Evolutionary conservation across 2,888 invertebrate genomes (phyloP).

Genomic region (Hedya salicella): DNA sequence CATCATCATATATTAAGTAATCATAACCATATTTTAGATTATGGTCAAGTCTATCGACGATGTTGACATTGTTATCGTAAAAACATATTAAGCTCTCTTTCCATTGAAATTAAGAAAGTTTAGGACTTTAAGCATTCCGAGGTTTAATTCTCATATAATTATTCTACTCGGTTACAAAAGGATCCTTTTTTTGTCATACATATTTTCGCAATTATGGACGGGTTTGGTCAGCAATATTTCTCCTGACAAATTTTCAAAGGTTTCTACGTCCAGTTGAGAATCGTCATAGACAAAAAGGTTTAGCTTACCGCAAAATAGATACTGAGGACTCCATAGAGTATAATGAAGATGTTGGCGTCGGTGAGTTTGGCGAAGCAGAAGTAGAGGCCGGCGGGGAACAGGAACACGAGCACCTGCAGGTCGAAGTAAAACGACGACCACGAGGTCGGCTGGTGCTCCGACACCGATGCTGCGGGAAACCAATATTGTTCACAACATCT

Average conservation of each 20-base stretch:
- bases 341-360: conserved; percentile 98
- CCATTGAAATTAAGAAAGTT: too few species aligned
- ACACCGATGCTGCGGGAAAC: conserved; percentile 89
- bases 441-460: conserved; percentile 99
- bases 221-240: too few species aligned
- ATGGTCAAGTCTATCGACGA: too few species aligned
- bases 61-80: too few species aligned
- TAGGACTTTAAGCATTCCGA: too few species aligned
- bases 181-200: too few species aligned
- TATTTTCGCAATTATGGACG: too few species aligned
- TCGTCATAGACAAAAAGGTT: neutral
- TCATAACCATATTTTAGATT: too few species aligned
- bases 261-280: too few species aligned
- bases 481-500: neutral
- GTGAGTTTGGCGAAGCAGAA: conserved; percentile 97
- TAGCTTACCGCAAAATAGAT: conserved; percentile 96
- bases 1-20: conserved; percentile 67
- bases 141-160: too few species aligned
- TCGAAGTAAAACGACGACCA: conserved; percentile 99
- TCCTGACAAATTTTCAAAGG: too few species aligned
- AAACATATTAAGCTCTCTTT: neutral
- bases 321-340: conserved; percentile 98
- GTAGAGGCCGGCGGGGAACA: conserved; percentile 98
- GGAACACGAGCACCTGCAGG: conserved; percentile 96
- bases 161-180: too few species aligned